These are phyloP conservation scores for Esox masquinongy DNA, from an alignment of 2,797 vertebrate genomes.

Conservation along the genomic window DNA sequence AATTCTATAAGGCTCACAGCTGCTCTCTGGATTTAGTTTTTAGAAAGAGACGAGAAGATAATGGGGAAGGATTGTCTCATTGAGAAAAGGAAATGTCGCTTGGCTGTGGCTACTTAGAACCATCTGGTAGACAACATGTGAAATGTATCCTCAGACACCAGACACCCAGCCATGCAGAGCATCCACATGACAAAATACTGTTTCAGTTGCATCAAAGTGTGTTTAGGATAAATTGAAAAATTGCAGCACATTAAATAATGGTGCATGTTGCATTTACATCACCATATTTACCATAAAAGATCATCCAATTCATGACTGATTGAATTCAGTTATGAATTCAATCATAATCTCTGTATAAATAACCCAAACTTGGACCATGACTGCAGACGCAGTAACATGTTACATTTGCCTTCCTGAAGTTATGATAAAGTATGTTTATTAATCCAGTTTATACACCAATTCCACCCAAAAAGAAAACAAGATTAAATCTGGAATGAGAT, in stretches of 20 bases:
- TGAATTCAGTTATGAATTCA: not conserved
- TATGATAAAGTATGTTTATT: not conserved
- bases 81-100: not conserved
- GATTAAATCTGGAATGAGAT: not conserved
- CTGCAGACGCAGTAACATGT: not conserved
- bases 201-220: not conserved
- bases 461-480: not conserved
- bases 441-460: not conserved
- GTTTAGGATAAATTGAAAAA: not conserved
- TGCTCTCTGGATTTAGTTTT: too few species aligned
- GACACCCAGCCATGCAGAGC: not conserved
- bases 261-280: too few species aligned
- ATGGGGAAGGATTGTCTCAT: too few species aligned
- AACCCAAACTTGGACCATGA: not conserved
- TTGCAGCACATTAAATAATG: not conserved
- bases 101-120: not conserved
- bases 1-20: too few species aligned
- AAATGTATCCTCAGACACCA: conserved; percentile 3
- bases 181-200: not conserved
- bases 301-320: not conserved
- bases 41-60: too few species aligned
- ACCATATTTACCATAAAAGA: too few species aligned
- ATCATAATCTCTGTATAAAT: not conserved
- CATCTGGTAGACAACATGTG: conserved; percentile 19
- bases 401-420: not conserved